phyloP scores from a whole-genome alignment of 2,113 vertebrate genomes.

The Pelvicachromis taeniatus region DNA sequence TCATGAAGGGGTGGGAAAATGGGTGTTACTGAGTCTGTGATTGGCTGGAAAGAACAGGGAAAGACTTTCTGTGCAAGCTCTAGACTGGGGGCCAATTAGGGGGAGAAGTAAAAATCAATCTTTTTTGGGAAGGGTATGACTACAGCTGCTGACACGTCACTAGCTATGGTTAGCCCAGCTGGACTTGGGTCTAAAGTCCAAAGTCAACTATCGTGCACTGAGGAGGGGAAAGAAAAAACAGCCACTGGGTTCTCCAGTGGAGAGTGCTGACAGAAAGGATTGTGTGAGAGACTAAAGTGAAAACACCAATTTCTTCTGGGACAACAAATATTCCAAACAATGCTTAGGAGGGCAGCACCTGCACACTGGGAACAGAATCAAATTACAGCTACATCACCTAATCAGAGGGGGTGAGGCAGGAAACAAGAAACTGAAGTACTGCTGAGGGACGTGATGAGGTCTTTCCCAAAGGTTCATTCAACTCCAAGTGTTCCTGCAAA shows the following conservation, averaged over 20 bases:
- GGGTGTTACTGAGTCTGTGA: conserved; percentile 41
- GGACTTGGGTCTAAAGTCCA: conserved; percentile 55
- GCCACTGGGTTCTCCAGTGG: conserved; percentile 4
- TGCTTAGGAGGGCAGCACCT: conserved; percentile 4
- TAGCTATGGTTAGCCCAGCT: neutral
- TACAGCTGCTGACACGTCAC: conserved; percentile 46
- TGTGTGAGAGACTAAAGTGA: neutral
- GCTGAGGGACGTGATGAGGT: neutral
- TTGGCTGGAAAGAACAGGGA: conserved; percentile 50
- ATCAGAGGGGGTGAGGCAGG: conserved; percentile 5
- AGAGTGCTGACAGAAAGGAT: conserved; percentile 7
- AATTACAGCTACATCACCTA: conserved; percentile 28
- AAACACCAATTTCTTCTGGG: neutral
- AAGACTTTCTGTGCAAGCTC: conserved; percentile 31
- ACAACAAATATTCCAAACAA: neutral
- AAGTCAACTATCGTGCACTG: conserved; percentile 50
- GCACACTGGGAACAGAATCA: neutral
- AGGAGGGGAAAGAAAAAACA: conserved; percentile 9
- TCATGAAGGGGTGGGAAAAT: conserved; percentile 47
- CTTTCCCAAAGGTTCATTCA: conserved; percentile 10
- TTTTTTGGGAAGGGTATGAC: conserved; percentile 30
- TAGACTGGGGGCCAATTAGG: conserved; percentile 57
- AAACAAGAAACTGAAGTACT: neutral
- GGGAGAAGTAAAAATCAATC: conserved; percentile 41
- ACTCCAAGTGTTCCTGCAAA: conserved; percentile 16